Evolutionary conservation across 2,113 vertebrate genomes (phyloP).

Genomic region (Oreochromis spilurus): DNA sequence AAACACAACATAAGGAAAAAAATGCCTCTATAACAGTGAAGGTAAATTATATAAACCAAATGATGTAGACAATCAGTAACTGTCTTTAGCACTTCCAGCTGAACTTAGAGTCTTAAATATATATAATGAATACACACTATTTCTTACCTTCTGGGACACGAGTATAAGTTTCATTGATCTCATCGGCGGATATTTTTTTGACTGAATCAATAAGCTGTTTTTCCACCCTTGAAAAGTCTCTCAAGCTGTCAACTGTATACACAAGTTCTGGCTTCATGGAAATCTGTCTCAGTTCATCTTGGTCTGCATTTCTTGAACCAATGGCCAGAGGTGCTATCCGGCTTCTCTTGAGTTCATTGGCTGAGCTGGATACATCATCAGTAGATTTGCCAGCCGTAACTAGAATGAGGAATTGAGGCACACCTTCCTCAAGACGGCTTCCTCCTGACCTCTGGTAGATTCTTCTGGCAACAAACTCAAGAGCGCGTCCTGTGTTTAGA

Average conservation of each 20-base stretch:
- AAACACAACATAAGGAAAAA: constrained; percentile 1
- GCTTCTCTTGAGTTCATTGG: constrained; percentile 77
- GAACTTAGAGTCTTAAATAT: neutral
- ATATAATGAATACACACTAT: neutral
- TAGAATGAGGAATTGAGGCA: constrained; percentile 90
- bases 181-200: constrained; percentile 69
- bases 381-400: constrained; percentile 80
- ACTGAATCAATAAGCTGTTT: constrained; percentile 79
- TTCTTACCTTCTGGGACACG: constrained; percentile 46
- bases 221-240: constrained; percentile 78
- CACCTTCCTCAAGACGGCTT: constrained; percentile 88
- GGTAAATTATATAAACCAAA: neutral
- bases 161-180: constrained; percentile 27
- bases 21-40: neutral
- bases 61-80: neutral
- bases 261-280: constrained; percentile 80
- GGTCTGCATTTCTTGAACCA: constrained; percentile 73
- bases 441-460: constrained; percentile 87
- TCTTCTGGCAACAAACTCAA: constrained; percentile 82
- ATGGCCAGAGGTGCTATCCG: constrained; percentile 81
- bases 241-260: constrained; percentile 80
- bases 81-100: neutral
- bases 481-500: constrained; percentile 81
- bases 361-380: constrained; percentile 80
- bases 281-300: constrained; percentile 79